Base-by-base conservation (phyloP, 2,888 invertebrate genomes). In the Philopedon plagiatum region DNA sequence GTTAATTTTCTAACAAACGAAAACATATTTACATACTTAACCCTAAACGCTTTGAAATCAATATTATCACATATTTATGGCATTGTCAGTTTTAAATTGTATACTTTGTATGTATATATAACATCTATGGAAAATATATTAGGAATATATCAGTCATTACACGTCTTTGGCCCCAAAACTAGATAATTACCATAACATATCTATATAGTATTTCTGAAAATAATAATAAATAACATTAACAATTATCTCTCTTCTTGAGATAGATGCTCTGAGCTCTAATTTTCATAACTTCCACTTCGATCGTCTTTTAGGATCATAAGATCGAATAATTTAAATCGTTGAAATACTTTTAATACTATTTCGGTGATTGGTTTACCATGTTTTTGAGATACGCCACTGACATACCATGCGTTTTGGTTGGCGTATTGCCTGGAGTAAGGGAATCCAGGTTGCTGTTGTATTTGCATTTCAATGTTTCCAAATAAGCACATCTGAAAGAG, bases 401-500 rank as follows among this genome's bases (percentile, higher is more conserved):
- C 80, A 84, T 79, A 51, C 83, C 80, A 67, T 81, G 81, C 8
- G 81, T 81, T 71, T 82, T 84, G 54, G 83, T 84, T 39, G 82
- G 81, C 0, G 81, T 83, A 19, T 81, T 80, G 39, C 80, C 81
- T 5, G 82, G 83, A 11, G 81, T 84, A 34, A 77, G 77, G 1
- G 85, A 85, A 61, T 85, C 85, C 58, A 81, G 78, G 70, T 79
- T 83, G 66, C 78, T 83, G 26, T 81, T 81, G 68, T 84, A 82
- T 41, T 79, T 81, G 73, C 86, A 86, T 67, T 77, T 80, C 51
- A 86, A 72, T 0, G 85, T 86, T 71, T 85, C 83, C 72, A 85
- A 78, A 79, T 96, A 96, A 21, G 96, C 96, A 26, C 75, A 68
- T 26, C 75, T 75, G 49, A 21, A 65, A 72, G 2, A 11, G 11